phyloP scores from a whole-genome alignment of 1,140 invertebrate genomes.

The Lordiphosa stackelbergi region DNA sequence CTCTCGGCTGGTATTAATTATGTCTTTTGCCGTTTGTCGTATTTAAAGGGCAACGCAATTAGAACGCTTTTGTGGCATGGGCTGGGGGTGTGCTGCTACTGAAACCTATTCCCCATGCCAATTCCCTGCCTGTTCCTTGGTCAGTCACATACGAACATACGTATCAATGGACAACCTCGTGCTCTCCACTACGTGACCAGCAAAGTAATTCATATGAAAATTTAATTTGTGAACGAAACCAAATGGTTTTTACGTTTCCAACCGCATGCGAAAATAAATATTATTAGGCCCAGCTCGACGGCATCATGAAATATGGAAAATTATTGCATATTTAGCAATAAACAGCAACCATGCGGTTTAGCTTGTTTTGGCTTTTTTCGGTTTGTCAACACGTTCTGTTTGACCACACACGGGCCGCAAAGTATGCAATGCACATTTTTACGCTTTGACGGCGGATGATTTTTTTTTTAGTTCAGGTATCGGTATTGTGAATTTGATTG shows the following conservation, averaged over 20 bases:
- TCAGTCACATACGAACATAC: constrained; percentile 62
- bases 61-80: constrained; percentile 39
- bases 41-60: constrained; percentile 65
- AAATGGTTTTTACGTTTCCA: constrained; percentile 55
- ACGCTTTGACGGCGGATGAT: constrained; percentile 22
- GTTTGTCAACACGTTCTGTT: constrained; percentile 35
- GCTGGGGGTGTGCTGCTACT: background rate
- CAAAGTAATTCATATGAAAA: constrained; percentile 73
- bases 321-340: constrained; percentile 63
- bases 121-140: constrained; percentile 16
- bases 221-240: constrained; percentile 65
- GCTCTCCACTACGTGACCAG: constrained; percentile 59
- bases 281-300: constrained; percentile 35
- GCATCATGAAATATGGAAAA: constrained; percentile 30
- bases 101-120: constrained; percentile 2
- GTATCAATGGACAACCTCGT: constrained; percentile 60
- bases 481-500: constrained; percentile 42
- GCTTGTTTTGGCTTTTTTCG: constrained; percentile 35
- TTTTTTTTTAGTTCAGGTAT: constrained; percentile 14
- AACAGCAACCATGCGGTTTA: constrained; percentile 55
- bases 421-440: constrained; percentile 24
- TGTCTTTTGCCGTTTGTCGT: constrained; percentile 74
- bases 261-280: constrained; percentile 71
- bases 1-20: constrained; percentile 59
- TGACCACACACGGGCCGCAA: constrained; percentile 21